These are phyloP conservation scores for Philaethria dido DNA, from an alignment of 2,888 invertebrate species.

Conservation along the genomic window DNA sequence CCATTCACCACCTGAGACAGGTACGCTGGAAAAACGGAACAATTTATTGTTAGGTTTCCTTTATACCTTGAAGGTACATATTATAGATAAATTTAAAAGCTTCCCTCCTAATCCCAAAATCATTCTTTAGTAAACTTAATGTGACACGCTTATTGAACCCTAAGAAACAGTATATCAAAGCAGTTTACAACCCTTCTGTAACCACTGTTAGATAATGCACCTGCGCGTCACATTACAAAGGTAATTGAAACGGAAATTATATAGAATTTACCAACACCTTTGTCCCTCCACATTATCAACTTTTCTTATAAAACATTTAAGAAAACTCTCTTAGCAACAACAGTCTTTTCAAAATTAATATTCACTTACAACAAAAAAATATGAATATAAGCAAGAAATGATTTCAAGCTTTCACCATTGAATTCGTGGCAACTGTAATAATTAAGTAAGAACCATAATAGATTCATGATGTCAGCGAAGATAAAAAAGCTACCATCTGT, in stretches of 20 bases:
- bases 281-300: conserved; percentile 29
- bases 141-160: conserved; percentile 28
- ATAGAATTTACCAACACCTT: conserved; percentile 27
- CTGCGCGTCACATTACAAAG: conserved; percentile 35
- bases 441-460: conserved; percentile 44
- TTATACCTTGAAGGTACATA: neutral
- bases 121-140: neutral
- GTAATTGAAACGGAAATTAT: conserved; percentile 27
- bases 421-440: conserved; percentile 47
- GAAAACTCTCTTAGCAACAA: neutral
- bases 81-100: neutral
- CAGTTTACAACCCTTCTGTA: conserved; percentile 31
- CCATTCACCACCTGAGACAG: neutral
- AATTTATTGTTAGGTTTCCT: neutral
- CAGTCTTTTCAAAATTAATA: neutral
- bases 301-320: conserved; percentile 19
- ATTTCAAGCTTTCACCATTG: conserved; percentile 41
- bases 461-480: conserved; percentile 47
- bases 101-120: neutral
- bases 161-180: conserved; percentile 31
- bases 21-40: neutral
- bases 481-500: conserved; percentile 49
- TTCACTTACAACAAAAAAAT: conserved; percentile 5
- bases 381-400: conserved; percentile 29
- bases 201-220: conserved; percentile 34